phyloP scores from a whole-genome alignment of 2,113 vertebrate species.

The Bambusicola thoracicus region DNA sequence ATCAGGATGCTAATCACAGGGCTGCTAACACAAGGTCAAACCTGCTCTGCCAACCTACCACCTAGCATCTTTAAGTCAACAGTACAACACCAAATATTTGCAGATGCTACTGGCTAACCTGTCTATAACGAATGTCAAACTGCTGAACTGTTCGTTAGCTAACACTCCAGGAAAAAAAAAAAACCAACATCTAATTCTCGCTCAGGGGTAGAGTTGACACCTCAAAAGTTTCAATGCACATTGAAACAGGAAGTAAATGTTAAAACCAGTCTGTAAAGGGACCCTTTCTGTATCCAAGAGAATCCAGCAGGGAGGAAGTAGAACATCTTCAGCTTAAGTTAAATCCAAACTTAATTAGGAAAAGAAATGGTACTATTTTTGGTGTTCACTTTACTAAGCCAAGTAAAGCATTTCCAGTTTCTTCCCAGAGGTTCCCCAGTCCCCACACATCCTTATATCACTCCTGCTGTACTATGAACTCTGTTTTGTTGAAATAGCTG shows the following conservation, averaged over 20 bases:
- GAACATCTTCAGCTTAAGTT: not conserved
- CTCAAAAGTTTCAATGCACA: not conserved
- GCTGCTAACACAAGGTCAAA: slow-evolving; percentile 2
- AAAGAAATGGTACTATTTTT: not conserved
- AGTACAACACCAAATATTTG: not conserved
- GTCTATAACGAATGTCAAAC: accelerated
- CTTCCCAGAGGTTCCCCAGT: not conserved
- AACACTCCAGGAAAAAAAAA: not conserved
- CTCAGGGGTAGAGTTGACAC: not conserved
- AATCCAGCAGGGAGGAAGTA: not conserved
- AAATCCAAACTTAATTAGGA: not conserved
- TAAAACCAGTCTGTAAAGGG: not conserved
- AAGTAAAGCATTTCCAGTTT: not conserved
- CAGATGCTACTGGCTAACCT: not conserved
- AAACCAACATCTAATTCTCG: not conserved
- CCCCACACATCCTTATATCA: not conserved
- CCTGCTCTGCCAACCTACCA: not conserved
- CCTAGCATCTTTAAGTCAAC: not conserved
- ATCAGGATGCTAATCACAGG: slow-evolving; percentile 6
- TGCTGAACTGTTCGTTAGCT: not conserved
- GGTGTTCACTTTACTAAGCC: not conserved
- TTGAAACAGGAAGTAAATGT: not conserved
- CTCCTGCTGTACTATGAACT: not conserved
- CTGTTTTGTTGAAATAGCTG: not conserved
- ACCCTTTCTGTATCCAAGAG: not conserved